phyloP scores from a whole-genome alignment of 2,113 vertebrate genomes.

The Cheirogaleus medius region DNA sequence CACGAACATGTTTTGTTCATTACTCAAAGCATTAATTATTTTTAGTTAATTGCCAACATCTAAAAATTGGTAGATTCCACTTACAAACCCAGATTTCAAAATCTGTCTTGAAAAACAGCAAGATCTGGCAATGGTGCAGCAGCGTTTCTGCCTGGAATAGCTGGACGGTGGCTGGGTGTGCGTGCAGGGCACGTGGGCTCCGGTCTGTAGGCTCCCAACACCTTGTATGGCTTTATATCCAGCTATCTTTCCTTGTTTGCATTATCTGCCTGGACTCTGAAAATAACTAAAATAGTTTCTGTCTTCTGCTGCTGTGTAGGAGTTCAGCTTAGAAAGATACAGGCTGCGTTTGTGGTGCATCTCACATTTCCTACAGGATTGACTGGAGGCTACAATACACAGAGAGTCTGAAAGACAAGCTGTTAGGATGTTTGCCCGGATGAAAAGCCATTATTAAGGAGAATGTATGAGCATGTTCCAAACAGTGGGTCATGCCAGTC shows the following conservation, averaged over 20 bases:
- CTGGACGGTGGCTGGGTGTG: neutral
- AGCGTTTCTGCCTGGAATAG: neutral
- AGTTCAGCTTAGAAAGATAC: neutral
- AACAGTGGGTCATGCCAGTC: neutral
- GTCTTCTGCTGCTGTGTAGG: neutral
- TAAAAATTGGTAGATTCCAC: neutral
- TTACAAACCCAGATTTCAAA: neutral
- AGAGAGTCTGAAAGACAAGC: neutral
- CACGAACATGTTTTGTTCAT: neutral
- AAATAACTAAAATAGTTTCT: neutral
- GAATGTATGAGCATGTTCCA: neutral
- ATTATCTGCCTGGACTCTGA: neutral
- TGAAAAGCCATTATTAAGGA: neutral
- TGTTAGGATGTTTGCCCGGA: neutral
- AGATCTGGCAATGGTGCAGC: neutral
- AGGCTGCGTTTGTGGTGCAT: neutral
- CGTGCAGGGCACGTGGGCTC: rapidly evolving
- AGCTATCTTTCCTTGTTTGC: neutral
- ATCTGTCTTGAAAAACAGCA: neutral
- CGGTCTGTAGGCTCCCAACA: neutral
- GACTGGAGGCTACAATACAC: neutral
- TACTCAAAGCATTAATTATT: neutral
- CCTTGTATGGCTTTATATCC: too few species aligned
- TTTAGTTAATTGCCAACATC: neutral
- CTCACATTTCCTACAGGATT: neutral